Evolutionary conservation across 2,888 invertebrate species (phyloP).

Genomic region (Cynaeus angustus): DNA sequence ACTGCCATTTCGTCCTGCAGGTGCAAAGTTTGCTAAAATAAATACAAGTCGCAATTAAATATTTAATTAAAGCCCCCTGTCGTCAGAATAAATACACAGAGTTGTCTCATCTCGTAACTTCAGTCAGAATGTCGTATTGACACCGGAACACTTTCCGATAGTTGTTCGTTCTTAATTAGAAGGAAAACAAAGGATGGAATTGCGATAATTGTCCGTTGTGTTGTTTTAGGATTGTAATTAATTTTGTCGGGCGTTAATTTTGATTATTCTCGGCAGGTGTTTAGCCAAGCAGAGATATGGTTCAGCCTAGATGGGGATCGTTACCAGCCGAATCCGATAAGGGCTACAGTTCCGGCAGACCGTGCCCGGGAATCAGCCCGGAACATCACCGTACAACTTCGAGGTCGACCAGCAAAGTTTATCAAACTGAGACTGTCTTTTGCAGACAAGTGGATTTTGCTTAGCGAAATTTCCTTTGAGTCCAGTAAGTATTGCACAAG

Average conservation of each 20-base stretch:
- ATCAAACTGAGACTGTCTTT: conserved; percentile 85
- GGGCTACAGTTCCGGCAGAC: conserved; percentile 76
- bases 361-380: conserved; percentile 75
- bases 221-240: conserved; percentile 41
- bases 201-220: conserved; percentile 30
- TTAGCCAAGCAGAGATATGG: conserved; percentile 83
- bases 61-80: conserved; percentile 53
- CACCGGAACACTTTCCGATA: conserved; percentile 21
- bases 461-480: conserved; percentile 91
- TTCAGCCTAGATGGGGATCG: conserved; percentile 86
- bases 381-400: conserved; percentile 83
- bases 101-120: conserved; percentile 23
- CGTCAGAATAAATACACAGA: conserved; percentile 25
- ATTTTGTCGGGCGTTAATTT: conserved; percentile 40
- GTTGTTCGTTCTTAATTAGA: conserved; percentile 34
- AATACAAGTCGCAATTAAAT: conserved; percentile 53
- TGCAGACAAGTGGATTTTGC: conserved; percentile 88
- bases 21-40: conserved; percentile 55
- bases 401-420: conserved; percentile 83
- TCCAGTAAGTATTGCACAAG: conserved; percentile 75
- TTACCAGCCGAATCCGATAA: conserved; percentile 81
- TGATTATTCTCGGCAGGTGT: conserved; percentile 75
- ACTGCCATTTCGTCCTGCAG: conserved; percentile 51
- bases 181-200: conserved; percentile 20
- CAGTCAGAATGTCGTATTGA: conserved; percentile 12